Percentiles rank a stretch among this genome's conserved stretches.
Conservation (phyloP, 1,140 invertebrate species). For the Parapsyche elsis region DNA sequence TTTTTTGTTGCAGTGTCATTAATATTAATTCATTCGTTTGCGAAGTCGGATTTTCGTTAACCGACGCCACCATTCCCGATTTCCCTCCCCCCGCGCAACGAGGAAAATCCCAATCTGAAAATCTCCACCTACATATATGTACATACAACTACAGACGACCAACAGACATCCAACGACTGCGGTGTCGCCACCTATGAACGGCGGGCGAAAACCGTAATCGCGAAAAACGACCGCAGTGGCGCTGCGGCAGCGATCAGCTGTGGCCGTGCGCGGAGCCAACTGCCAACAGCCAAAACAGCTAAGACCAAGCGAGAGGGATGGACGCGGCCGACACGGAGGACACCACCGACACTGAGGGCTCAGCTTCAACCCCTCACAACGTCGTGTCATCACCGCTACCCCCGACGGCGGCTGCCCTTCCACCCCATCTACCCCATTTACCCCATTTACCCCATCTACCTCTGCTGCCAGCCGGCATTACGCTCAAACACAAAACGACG, state of each 20-base stretch:
- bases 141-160: not conserved
- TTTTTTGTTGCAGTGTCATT: no score
- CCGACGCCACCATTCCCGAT: no score
- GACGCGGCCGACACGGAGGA: not conserved
- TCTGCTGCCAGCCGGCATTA: not conserved
- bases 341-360: not conserved
- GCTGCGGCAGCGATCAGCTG: slow-evolving; percentile 24
- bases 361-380: not conserved
- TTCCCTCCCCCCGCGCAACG: no score
- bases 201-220: no score
- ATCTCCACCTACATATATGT: no score
- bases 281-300: no score
- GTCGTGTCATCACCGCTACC: not conserved
- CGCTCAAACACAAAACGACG: not conserved
- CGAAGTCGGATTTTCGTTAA: no score
- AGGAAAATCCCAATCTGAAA: no score
- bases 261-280: not conserved
- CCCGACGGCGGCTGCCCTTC: not conserved
- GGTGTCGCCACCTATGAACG: not conserved
- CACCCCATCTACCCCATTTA: not conserved
- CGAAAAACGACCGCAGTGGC: slow-evolving; percentile 15
- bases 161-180: not conserved
- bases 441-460: no score
- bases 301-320: not conserved
- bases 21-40: no score